phyloP scores from a whole-genome alignment of 2,113 vertebrate species.

The Mesoclemmys tuberculata region DNA sequence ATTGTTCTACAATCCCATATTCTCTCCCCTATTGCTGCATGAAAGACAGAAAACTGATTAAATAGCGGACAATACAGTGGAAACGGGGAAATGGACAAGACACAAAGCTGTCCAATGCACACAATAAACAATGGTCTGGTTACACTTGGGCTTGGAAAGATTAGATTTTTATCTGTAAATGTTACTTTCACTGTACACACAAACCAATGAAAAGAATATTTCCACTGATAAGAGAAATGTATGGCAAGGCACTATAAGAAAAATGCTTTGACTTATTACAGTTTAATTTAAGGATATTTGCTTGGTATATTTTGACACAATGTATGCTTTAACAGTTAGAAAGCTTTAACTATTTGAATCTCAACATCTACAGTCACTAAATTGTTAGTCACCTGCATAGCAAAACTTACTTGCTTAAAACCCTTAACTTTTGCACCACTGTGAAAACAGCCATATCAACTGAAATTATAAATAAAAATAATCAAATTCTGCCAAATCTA shows the following conservation, averaged over 20 bases:
- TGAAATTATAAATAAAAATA: too few species aligned
- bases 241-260: background rate
- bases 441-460: background rate
- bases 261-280: background rate
- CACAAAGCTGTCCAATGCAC: background rate
- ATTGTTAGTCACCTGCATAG: background rate
- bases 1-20: background rate
- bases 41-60: background rate
- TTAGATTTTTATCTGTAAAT: background rate
- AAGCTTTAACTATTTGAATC: background rate
- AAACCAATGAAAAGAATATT: background rate
- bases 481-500: background rate
- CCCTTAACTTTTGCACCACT: background rate
- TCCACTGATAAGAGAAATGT: background rate
- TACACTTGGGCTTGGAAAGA: background rate
- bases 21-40: background rate
- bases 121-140: background rate
- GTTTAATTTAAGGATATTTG: background rate
- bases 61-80: background rate
- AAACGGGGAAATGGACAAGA: background rate
- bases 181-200: background rate
- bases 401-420: background rate
- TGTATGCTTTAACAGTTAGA: too few species aligned
- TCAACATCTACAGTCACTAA: background rate
- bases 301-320: too few species aligned